Conservation (phyloP, 2,888 invertebrate species). For the Dynastes maya region DNA sequence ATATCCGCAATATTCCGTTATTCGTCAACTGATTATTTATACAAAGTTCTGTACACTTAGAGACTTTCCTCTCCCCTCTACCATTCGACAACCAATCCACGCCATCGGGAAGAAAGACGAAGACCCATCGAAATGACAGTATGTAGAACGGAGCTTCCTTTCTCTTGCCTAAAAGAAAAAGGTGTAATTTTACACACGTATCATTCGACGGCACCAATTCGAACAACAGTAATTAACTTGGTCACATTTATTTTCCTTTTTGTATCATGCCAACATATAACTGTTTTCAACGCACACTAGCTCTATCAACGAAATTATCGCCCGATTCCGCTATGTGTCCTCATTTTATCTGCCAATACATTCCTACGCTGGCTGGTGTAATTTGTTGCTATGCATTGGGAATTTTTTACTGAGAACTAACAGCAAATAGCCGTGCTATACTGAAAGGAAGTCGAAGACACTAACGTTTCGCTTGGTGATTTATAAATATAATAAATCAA, state of each 20-base stretch:
- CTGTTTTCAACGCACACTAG: slow-evolving; percentile 56
- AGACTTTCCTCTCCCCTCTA: slow-evolving; percentile 10
- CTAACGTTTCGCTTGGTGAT: slow-evolving; percentile 11
- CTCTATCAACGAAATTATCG: slow-evolving; percentile 58
- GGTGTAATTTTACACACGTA: slow-evolving; percentile 43
- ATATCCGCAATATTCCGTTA: slow-evolving; percentile 28
- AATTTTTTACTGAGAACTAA: slow-evolving; percentile 44
- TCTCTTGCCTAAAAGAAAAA: slow-evolving; percentile 45
- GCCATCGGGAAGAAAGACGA: slow-evolving; percentile 20
- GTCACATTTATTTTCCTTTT: slow-evolving; percentile 41
- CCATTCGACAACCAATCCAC: not conserved
- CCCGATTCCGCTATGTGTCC: slow-evolving; percentile 60
- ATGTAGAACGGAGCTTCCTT: slow-evolving; percentile 44
- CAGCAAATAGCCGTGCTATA: slow-evolving; percentile 29
- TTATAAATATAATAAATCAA: slow-evolving; percentile 28
- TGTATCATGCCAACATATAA: slow-evolving; percentile 50
- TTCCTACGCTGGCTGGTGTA: slow-evolving; percentile 38
- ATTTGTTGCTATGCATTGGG: slow-evolving; percentile 51
- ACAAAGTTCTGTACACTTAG: slow-evolving; percentile 3
- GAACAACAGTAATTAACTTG: slow-evolving; percentile 44
- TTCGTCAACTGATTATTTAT: slow-evolving; percentile 30
- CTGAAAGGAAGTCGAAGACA: slow-evolving; percentile 26
- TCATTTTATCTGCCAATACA: slow-evolving; percentile 56
- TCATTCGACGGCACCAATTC: slow-evolving; percentile 42
- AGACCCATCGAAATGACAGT: slow-evolving; percentile 13